Evolutionary conservation across 2,888 invertebrate species (phyloP).

Genomic region (Harpalus rubripes): DNA sequence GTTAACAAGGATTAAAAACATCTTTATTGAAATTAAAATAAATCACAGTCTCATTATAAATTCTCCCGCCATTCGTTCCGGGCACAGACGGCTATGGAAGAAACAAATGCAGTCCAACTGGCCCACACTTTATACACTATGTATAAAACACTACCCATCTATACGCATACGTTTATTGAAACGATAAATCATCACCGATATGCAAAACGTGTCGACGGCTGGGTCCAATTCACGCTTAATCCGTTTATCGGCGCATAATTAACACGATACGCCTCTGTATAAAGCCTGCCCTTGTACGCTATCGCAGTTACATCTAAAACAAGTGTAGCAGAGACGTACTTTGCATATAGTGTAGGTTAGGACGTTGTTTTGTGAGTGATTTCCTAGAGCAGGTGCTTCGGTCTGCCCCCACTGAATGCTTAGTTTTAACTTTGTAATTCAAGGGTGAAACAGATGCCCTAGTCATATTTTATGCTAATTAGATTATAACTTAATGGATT

Average conservation of each 20-base stretch:
- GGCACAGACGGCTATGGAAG: constrained; percentile 13
- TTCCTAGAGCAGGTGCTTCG: constrained; percentile 27
- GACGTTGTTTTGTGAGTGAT: not conserved
- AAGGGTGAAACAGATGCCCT: constrained; percentile 26
- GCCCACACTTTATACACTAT: constrained; percentile 14
- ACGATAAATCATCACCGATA: constrained; percentile 54
- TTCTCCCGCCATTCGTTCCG: constrained; percentile 9
- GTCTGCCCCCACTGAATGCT: constrained; percentile 7
- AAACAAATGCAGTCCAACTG: constrained; percentile 49
- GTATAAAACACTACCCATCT: constrained; percentile 16
- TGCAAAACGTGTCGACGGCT: constrained; percentile 53
- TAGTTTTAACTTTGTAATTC: constrained; percentile 26
- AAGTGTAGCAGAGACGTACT: constrained; percentile 20
- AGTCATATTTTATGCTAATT: constrained; percentile 29
- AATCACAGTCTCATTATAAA: constrained; percentile 48
- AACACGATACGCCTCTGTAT: constrained; percentile 74
- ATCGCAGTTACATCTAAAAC: constrained; percentile 45
- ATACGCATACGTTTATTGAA: constrained; percentile 51
- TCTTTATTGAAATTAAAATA: constrained; percentile 16
- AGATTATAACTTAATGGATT: constrained; percentile 43
- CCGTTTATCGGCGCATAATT: constrained; percentile 73
- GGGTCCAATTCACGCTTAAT: constrained; percentile 70
- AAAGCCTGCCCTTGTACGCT: not conserved
- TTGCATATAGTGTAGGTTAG: constrained; percentile 23
- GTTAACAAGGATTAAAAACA: constrained; percentile 8